Conservation (phyloP, 2,888 invertebrate genomes). For the Pheosia tremula region DNA sequence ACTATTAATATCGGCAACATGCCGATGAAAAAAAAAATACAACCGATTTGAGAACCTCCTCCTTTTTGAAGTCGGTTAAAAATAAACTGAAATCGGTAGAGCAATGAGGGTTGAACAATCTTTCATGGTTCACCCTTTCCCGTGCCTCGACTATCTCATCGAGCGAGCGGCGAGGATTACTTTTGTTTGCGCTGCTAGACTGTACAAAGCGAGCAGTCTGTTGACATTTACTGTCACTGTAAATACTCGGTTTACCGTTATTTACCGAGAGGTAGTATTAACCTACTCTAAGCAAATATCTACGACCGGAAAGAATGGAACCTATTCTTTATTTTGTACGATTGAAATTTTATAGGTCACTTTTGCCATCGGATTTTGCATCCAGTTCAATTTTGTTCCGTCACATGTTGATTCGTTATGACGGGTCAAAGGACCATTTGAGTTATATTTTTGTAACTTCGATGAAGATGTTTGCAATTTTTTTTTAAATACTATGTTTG, state of each 20-base stretch:
- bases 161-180: slow-evolving; percentile 55
- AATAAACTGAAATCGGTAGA: slow-evolving; percentile 49
- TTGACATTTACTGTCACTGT: slow-evolving; percentile 76
- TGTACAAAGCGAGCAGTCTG: slow-evolving; percentile 77
- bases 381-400: slow-evolving; percentile 2
- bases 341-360: background rate
- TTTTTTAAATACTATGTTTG: background rate
- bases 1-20: slow-evolving; percentile 38
- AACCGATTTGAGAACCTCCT: too few relatives aligned
- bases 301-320: slow-evolving; percentile 41
- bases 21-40: slow-evolving; percentile 46
- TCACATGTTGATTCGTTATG: background rate
- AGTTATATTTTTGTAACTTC: background rate
- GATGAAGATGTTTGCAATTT: background rate
- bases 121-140: slow-evolving; percentile 27
- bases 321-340: slow-evolving; percentile 6
- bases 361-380: slow-evolving; percentile 3
- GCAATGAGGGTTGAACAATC: slow-evolving; percentile 36
- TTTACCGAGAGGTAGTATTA: slow-evolving; percentile 72
- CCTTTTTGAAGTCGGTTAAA: too few relatives aligned
- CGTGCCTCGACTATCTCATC: slow-evolving; percentile 44
- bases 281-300: slow-evolving; percentile 55
- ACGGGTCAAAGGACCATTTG: background rate
- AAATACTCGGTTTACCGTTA: slow-evolving; percentile 78
- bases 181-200: slow-evolving; percentile 72